Base-by-base conservation (phyloP, 2,113 vertebrate genomes). In the Salvator merianae region DNA sequence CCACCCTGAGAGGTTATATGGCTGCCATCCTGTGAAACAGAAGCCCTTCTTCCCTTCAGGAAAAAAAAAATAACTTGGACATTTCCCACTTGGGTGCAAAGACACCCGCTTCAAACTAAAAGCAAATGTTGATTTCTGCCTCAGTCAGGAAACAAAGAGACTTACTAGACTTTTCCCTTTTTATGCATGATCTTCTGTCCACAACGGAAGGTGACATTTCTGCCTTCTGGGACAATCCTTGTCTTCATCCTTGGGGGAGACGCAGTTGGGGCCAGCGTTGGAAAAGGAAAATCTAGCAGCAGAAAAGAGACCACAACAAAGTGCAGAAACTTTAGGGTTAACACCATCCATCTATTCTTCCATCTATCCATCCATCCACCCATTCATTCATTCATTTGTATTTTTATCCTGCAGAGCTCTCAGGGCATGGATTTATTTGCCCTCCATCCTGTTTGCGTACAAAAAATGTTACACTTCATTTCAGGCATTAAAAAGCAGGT, bases 151-250 rank as follows among this genome's bases (percentile, higher is more conserved):
- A 22, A 5, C 0, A 38, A 20, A 55, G 50, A 86, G 12, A 99
- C 98, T 97, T 93, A 99, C 98, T 96, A 92, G 80, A 99, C 97
- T 98, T 98, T 99, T 93, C 98, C 98, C 94, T 97, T 97, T 92
- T 98, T 99, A 4, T 97, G 97, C 7, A 97, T 97, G 34, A 99
- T 97, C 94, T 99, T 99, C 94, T 97, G 98, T 50, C 98, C 98
- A 0, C 98, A 99, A 70, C 96, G 97, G 92, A 99, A 98, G 63
- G 98, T 99, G 65, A 99, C 96, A 0, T 97, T 98, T 93, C 97
- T 97, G 87, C 98, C 98, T 86, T 99, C 98, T 0, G 96, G 94
- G 26, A 99, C 98, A 0, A 97, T 93, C 93, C 97, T 97, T 72
- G 97, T 97, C 94, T 99, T 99, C 82, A 97, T 99, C 92, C 98